Evolutionary conservation across 2,797 vertebrate species (phyloP).

Genomic region (Oryzias sinensis): DNA sequence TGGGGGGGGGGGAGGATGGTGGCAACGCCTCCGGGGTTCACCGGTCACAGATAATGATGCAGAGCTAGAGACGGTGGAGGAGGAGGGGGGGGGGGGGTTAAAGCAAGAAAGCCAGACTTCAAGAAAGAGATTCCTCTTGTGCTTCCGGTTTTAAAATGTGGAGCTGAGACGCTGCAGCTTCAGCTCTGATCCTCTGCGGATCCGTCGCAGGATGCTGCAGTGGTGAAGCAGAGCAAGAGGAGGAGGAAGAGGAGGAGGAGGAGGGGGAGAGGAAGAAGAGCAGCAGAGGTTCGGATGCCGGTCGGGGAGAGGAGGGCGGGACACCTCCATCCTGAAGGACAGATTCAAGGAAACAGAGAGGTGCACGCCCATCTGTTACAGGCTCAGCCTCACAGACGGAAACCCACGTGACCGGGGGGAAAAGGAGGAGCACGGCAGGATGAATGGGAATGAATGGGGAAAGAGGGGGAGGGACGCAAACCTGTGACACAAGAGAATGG

Average conservation of each 20-base stretch:
- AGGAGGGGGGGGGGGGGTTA: conserved; percentile 1
- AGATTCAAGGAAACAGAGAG: too few relatives aligned
- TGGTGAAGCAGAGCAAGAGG: conserved; percentile 53
- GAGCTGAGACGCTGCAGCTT: conserved; percentile 1
- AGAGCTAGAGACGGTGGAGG: conserved; percentile 18
- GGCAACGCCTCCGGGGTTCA: conserved; percentile 39
- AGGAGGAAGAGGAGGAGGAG: conserved; percentile 22
- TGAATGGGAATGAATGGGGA: too few relatives aligned
- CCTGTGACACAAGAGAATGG: too few relatives aligned
- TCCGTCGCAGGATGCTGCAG: conserved; percentile 52
- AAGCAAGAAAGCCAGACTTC: conserved; percentile 10
- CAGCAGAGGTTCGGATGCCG: conserved; percentile 9
- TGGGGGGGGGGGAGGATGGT: conserved; percentile 19
- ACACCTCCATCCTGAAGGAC: too few relatives aligned
- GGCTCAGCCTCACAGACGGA: too few relatives aligned
- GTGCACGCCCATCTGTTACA: too few relatives aligned
- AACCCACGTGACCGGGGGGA: too few relatives aligned
- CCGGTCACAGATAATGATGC: conserved; percentile 48
- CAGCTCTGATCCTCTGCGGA: conserved; percentile 51
- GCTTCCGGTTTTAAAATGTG: not conserved
- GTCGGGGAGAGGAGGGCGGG: too few relatives aligned
- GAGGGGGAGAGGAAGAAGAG: conserved; percentile 24
- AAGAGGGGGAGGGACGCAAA: too few relatives aligned
- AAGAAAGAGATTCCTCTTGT: not conserved
- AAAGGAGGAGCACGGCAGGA: too few relatives aligned